Percentiles rank a stretch among this genome's conserved stretches.
These are phyloP conservation scores for Megalops atlanticus DNA, from an alignment of 2,113 vertebrate species.

Conservation along the genomic window DNA sequence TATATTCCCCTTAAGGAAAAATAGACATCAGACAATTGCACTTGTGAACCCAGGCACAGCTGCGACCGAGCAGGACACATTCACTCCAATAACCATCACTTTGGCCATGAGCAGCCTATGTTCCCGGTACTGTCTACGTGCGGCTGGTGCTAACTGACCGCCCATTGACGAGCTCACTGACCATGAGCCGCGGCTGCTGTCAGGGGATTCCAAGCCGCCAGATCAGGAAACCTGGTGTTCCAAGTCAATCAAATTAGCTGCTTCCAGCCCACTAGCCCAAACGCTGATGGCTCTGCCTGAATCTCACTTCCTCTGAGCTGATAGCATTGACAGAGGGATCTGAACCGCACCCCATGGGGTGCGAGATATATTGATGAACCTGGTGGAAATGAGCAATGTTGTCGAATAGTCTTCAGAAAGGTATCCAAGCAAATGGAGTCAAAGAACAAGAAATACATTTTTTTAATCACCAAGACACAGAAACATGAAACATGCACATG, in stretches of 20 bases:
- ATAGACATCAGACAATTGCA: neutral
- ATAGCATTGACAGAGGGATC: constrained; percentile 52
- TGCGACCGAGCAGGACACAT: constrained; percentile 30
- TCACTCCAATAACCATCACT: constrained; percentile 39
- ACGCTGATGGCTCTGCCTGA: constrained; percentile 42
- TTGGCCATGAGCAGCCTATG: constrained; percentile 31
- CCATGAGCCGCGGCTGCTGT: constrained; percentile 68
- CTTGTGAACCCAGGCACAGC: neutral
- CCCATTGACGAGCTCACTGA: constrained; percentile 72
- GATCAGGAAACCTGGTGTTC: constrained; percentile 53
- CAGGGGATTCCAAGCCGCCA: constrained; percentile 60
- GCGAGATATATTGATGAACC: constrained; percentile 50
- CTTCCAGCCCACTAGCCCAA: constrained; percentile 68
- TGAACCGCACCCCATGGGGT: constrained; percentile 55
- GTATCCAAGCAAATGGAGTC: constrained; percentile 19
- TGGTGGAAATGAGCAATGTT: constrained; percentile 28
- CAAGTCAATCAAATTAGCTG: constrained; percentile 77
- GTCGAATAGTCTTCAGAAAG: constrained; percentile 35
- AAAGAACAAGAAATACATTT: constrained; percentile 13
- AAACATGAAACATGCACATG: too few species aligned
- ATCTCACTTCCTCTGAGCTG: constrained; percentile 46
- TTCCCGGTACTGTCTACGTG: constrained; percentile 59
- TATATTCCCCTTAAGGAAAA: too few species aligned
- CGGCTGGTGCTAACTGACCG: constrained; percentile 72
- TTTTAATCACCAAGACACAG: too few species aligned